Percentiles rank a stretch among this genome's conserved stretches.
These are phyloP conservation scores for Rhincodon typus DNA, from an alignment of 2,797 vertebrate genomes.

Conservation along the genomic window DNA sequence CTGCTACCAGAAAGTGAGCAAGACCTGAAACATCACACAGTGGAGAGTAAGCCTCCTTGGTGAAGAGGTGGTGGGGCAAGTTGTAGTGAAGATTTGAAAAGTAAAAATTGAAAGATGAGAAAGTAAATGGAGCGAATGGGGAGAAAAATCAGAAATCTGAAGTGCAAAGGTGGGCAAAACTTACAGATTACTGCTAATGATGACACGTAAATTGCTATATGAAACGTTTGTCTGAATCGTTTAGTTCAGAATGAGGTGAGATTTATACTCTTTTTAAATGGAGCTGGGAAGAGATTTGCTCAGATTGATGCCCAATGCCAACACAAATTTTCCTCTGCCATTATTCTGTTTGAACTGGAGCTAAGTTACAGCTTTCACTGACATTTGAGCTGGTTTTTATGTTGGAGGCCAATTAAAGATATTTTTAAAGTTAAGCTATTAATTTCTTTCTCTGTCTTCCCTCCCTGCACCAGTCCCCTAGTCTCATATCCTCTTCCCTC, in stretches of 20 bases:
- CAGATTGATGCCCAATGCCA: conserved; percentile 27
- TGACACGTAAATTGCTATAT: conserved; percentile 26
- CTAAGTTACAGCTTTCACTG: conserved; percentile 30
- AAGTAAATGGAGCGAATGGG: neutral
- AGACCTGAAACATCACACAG: neutral
- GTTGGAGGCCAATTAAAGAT: conserved; percentile 31
- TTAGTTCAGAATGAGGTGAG: neutral
- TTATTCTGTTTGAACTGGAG: conserved; percentile 34
- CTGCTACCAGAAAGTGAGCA: neutral
- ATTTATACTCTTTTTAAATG: conserved; percentile 24
- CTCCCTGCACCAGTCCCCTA: neutral
- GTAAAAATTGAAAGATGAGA: neutral
- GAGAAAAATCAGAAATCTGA: conserved; percentile 5
- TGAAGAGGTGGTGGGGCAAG: neutral
- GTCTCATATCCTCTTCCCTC: neutral
- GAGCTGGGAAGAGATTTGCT: conserved; percentile 13
- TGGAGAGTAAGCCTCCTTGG: neutral
- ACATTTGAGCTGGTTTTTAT: conserved; percentile 23
- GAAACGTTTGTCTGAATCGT: neutral
- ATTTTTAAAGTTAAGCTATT: conserved; percentile 23
- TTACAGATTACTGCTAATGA: conserved; percentile 6
- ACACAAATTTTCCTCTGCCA: conserved; percentile 32
- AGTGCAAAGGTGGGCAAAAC: too few relatives aligned
- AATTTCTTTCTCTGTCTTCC: conserved; percentile 1
- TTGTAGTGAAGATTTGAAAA: neutral